Base-by-base conservation (phyloP, 2,888 invertebrate species). In the Venustoraphidia nigricollis region DNA sequence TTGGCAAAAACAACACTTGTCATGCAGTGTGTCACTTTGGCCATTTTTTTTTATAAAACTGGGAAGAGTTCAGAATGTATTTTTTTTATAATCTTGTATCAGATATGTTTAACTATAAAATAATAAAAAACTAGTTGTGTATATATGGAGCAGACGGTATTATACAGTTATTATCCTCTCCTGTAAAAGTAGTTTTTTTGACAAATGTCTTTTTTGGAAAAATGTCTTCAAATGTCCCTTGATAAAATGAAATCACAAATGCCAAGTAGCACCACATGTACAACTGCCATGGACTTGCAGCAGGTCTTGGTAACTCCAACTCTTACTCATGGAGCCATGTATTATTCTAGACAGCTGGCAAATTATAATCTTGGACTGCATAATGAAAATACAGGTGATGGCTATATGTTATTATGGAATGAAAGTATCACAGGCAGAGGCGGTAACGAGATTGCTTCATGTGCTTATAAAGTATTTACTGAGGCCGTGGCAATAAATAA, bases 241-340 rank as follows among this genome's bases (percentile, higher is more conserved):
- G 27, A 49, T 34, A 48, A 39, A 13, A 39, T 37, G n/a, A 11
- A 34, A 9, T 46, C 50, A 41, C 49, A 53, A 49, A 17, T 49
- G 35, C 53, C 54, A 11, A 11, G 38, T 67, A 54, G 54, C 46
- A 50, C 45, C 37, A 51, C 37, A 36, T 50, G 52, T 44, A 50
- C 44, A 10, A 36, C 53, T 11, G 44, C 50, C 13, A 53, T 58
- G 46, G 57, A 59, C 51, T 49, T 59, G 41, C 53, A 59, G 48
- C 55, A 59, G 50, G 57, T 56, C 11, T 41, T 57, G 11, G 54
- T 53, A 36, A 50, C 54, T 11, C 59, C 56, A 11, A 58, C 55
- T 10, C 52, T 60, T 38, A 58, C 57, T 17, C 57, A 56, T 48
- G 49, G 49, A n/a, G 50, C 53, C 44, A 56, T 58, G 50, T 60